Percentiles rank a stretch among this genome's conserved stretches.
Conservation (phyloP, 2,113 vertebrate genomes). For the Aldabrachelys gigantea region DNA sequence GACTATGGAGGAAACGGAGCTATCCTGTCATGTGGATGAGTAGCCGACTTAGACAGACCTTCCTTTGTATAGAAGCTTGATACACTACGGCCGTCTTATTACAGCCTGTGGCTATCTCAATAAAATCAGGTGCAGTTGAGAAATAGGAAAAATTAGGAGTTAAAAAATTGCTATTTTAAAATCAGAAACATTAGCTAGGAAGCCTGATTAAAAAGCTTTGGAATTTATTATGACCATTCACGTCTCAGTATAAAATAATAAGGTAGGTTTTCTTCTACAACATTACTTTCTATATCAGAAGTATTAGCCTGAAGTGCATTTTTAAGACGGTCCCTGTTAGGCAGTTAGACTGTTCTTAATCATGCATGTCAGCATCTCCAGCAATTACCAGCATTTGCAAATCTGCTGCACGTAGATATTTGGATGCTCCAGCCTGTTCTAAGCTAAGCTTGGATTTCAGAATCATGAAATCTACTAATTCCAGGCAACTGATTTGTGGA, state of each 20-base stretch:
- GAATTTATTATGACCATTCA: background rate
- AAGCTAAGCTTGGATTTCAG: background rate
- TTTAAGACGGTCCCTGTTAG: background rate
- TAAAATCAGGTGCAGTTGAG: conserved; percentile 69
- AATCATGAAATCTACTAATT: background rate
- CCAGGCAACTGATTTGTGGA: background rate
- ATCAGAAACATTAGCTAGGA: background rate
- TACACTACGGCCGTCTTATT: conserved; percentile 49
- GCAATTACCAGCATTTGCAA: background rate
- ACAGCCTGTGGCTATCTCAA: conserved; percentile 67
- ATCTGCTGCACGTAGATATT: background rate
- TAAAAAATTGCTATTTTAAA: background rate
- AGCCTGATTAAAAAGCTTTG: background rate
- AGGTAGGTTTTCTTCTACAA: background rate
- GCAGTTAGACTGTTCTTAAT: background rate
- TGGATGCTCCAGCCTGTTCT: background rate
- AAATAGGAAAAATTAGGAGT: conserved; percentile 8
- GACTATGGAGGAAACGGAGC: conserved; percentile 68
- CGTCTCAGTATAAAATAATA: background rate
- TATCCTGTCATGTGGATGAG: conserved; percentile 71
- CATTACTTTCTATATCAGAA: background rate
- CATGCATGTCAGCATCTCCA: background rate
- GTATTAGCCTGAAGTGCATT: background rate
- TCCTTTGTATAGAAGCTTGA: conserved; percentile 56
- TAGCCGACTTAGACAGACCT: conserved; percentile 66